Base-by-base conservation (phyloP, 1,140 invertebrate species). In the Pogonomyrmex barbatus region DNA sequence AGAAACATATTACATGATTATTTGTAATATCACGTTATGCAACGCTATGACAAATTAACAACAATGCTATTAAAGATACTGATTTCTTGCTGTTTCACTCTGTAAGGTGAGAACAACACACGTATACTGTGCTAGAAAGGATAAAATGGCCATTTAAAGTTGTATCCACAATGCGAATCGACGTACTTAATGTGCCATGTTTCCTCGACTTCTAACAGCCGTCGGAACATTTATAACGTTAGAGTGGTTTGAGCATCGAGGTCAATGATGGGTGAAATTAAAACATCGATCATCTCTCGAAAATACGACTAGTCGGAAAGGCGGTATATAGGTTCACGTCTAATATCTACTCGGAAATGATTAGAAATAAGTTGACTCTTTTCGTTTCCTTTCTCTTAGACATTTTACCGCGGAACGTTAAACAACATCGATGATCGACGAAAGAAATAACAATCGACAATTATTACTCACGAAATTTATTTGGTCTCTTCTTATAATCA, bases 181-280 rank as follows among this genome's bases (percentile, higher is more conserved):
- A 39, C 54, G 54, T 60, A 75, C 54, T 62, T 73, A 83, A 83
- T 60, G 68, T 83, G 79, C 68, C 79, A 62, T 83, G 68, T 83
- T 83, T 75, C 68, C 79, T 83, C 79, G 33, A 17, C 68, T 83
- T 75, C 54, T 60, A 83, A 62, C 79, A 75, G 54, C 79, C 68
- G 42, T 58, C 68, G 68, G 68, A 83, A 83, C 30, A 62, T 45
- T 83, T 75, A 56, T 60, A 71, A 82, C 79, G 68, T 82, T 82
- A 82, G 79, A 81, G n/a, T 39, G 63, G 47, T 39, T 42, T 81
- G 77, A 81, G 36, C 77, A 81, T 81, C n/a, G 63, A 70, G 78
- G 78, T 81, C 78, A 81, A 81, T 81, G 78, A 81, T 81, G 63
- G 63, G 78, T 81, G 78, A 81, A 81, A 81, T 81, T 81, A 81